Base-by-base conservation (phyloP, 1,140 invertebrate species). In the Cotesia vestalis region DNA sequence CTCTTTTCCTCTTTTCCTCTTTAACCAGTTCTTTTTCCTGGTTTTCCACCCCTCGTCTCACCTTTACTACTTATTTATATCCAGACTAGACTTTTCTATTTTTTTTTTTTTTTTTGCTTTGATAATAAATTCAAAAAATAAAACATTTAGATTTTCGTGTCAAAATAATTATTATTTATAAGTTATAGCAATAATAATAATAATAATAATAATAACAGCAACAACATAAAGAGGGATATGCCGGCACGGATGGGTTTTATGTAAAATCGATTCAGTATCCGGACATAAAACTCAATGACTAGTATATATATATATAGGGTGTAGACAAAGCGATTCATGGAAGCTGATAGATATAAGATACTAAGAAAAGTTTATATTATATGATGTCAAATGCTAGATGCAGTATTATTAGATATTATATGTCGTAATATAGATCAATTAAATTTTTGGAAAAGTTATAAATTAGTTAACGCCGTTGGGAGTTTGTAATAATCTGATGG, bases 251-350 rank as follows among this genome's bases (percentile, higher is more conserved):
- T 68, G 73, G 71, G 71, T 73, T 80, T 80, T 80, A 78, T 78
- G 76, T 75, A 77, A 80, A 80, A 78, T 80, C 79, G 76, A 80
- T 80, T 73, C 76, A 75, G 76, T 80, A 80, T 77, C 73, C 74
- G 75, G 74, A 74, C 73, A 80, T 78, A 74, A 77, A 78, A 66
- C 77, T 73, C 63, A 6, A 60, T 3, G 9, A 66, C 51, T 53
- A 52, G 64, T 20, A 17, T 27, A 62, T 9, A 14, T 20, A 17
- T 27, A 62, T 9, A 14, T 11, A 60, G 40, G 40, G 40, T 46
- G 40, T 46, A 46, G 40, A 46, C 40, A 46, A 11, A 9, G 11
- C 40, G 3, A 11, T 46, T 2, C 40, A 46, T 6, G 40, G 40
- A 46, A 3, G 40, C 40, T 46, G 40, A 46, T 6, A 46, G 3